Conservation (phyloP, 2,113 vertebrate species). For the Pelodiscus sinensis region DNA sequence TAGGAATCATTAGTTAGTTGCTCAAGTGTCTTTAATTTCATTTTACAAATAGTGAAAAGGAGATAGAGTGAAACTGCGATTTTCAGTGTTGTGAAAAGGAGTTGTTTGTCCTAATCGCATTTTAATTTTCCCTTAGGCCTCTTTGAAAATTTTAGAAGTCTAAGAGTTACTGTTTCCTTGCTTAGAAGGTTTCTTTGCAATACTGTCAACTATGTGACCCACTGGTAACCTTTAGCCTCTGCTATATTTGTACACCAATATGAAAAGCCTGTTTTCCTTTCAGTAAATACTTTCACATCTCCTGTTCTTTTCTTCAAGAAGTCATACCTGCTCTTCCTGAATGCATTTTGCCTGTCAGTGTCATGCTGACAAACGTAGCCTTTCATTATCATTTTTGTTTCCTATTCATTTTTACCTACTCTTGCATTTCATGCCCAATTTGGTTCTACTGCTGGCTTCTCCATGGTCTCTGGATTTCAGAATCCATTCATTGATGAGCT, state of each 20-base stretch:
- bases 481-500: background rate
- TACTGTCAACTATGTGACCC: background rate
- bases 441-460: background rate
- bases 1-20: background rate
- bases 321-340: background rate
- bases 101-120: background rate
- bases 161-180: background rate
- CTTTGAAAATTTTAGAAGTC: background rate
- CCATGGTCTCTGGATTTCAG: background rate
- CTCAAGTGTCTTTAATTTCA: background rate
- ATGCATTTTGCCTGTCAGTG: background rate
- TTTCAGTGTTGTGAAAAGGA: background rate
- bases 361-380: background rate
- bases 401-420: background rate
- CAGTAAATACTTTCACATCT: background rate
- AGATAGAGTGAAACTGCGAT: background rate
- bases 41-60: background rate
- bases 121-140: background rate
- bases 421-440: background rate
- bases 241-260: background rate
- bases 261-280: slow-evolving; percentile 7
- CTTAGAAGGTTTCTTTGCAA: slow-evolving; percentile 7
- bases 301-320: background rate
- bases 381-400: background rate
- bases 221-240: background rate